Evolutionary conservation across 1,140 invertebrate species (phyloP).

Genomic region (Tetranychus urticae): DNA sequence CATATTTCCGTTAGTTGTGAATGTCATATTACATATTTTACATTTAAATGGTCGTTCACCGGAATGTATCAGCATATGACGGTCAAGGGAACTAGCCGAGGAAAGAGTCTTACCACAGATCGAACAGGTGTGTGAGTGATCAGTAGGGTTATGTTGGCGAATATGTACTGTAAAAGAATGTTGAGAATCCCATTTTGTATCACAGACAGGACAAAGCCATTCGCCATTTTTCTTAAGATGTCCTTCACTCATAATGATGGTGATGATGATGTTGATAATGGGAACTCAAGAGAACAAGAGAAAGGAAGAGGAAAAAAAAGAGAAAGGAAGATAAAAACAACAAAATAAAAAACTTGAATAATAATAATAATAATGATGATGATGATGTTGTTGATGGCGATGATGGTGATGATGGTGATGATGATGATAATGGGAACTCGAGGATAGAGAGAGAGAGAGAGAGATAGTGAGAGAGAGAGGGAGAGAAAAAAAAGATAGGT

Average conservation of each 20-base stretch:
- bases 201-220: slow-evolving; percentile 33
- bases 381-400: too few relatives aligned
- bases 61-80: slow-evolving; percentile 46
- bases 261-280: neutral
- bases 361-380: too few relatives aligned
- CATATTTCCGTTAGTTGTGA: slow-evolving; percentile 71
- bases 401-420: too few relatives aligned
- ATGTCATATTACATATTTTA: slow-evolving; percentile 47
- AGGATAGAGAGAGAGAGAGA: neutral
- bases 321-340: too few relatives aligned
- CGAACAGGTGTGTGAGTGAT: slow-evolving; percentile 23
- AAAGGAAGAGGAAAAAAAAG: too few relatives aligned
- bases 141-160: slow-evolving; percentile 31
- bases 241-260: too few relatives aligned
- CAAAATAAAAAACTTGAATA: too few relatives aligned
- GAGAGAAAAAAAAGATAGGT: neutral
- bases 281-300: neutral
- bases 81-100: slow-evolving; percentile 47
- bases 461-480: neutral
- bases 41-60: slow-evolving; percentile 51
- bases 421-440: neutral
- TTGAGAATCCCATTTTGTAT: slow-evolving; percentile 29
- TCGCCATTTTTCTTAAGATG: neutral
- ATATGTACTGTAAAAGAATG: slow-evolving; percentile 43
- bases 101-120: slow-evolving; percentile 33